These are phyloP conservation scores for Meta bourneti DNA, from an alignment of 2,888 invertebrate genomes.

Conservation along the genomic window DNA sequence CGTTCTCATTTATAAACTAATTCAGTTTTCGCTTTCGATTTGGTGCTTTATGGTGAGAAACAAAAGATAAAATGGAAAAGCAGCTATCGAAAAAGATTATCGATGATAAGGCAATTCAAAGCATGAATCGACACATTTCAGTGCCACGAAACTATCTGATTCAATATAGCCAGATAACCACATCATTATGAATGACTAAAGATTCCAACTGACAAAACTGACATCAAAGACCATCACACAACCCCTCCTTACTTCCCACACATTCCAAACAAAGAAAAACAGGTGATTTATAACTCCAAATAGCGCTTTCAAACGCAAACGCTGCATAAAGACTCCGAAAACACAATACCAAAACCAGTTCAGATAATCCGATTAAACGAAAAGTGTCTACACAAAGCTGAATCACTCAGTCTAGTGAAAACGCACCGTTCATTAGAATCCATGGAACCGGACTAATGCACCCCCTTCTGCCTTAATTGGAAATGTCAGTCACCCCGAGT, in stretches of 20 bases:
- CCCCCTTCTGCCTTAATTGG: constrained; percentile 28
- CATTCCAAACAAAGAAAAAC: neutral
- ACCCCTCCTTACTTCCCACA: neutral
- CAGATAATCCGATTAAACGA: neutral
- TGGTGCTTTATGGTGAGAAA: too few species aligned
- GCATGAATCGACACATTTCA: too few species aligned
- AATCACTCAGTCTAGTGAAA: neutral
- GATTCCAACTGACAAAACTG: neutral
- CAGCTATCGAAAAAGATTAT: too few species aligned
- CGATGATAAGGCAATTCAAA: too few species aligned
- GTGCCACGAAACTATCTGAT: too few species aligned
- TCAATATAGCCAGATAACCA: neutral
- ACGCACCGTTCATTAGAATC: neutral
- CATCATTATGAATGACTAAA: neutral
- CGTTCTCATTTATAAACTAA: too few species aligned
- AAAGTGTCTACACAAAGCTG: neutral
- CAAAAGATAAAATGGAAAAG: too few species aligned
- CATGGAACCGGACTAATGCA: constrained; percentile 20
- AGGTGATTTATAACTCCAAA: neutral
- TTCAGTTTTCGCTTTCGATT: too few species aligned
- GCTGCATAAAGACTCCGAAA: neutral
- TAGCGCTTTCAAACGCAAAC: neutral
- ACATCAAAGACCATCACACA: neutral
- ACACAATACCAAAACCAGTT: neutral
- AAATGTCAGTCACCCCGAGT: constrained; percentile 20